Evolutionary conservation across 2,797 vertebrate species (phyloP).

Genomic region (Aldrovandia affinis): DNA sequence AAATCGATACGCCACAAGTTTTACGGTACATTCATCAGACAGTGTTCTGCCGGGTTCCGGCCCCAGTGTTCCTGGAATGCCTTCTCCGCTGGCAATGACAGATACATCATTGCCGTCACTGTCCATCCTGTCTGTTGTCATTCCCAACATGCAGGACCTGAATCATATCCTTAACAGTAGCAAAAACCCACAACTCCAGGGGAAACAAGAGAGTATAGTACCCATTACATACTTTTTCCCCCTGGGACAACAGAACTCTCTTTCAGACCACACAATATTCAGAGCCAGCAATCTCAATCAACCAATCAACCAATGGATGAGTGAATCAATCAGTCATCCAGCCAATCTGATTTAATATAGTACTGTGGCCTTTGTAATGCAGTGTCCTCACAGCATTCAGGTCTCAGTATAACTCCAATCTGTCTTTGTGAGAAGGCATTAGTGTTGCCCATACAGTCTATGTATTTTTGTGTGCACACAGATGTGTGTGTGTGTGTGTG

Average conservation of each 20-base stretch:
- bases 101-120: neutral
- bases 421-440: slow-evolving; percentile 22
- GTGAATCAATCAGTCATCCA: slow-evolving; percentile 1
- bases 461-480: slow-evolving; percentile 27
- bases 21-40: slow-evolving; percentile 8
- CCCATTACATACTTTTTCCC: neutral
- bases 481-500: slow-evolving; percentile 13
- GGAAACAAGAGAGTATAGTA: neutral
- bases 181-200: neutral
- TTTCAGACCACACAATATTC: neutral
- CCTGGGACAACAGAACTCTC: neutral
- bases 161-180: neutral
- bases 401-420: neutral
- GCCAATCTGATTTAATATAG: neutral
- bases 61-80: neutral
- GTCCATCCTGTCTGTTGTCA: neutral
- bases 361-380: neutral
- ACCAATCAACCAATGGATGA: neutral
- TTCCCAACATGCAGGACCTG: neutral
- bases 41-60: neutral
- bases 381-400: neutral
- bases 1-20: slow-evolving; percentile 26
- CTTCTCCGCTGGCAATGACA: neutral
- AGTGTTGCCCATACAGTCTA: neutral
- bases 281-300: neutral